Conservation (phyloP, 2,113 vertebrate genomes). For the Thymallus thymallus region DNA sequence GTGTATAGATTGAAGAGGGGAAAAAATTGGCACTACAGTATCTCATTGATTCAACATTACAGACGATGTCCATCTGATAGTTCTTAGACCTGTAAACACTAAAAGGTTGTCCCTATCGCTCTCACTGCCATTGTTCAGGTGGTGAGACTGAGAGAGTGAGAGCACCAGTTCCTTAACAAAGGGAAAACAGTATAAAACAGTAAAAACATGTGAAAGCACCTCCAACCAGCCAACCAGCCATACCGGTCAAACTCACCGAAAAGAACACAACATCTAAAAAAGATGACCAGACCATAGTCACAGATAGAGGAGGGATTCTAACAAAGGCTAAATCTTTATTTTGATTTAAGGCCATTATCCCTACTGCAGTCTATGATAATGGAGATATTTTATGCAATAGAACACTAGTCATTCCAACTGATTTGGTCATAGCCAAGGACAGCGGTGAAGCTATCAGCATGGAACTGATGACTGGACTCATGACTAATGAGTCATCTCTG, state of each 20-base stretch:
- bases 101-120: not conserved
- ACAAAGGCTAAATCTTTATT: conserved; percentile 78
- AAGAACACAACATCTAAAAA: conserved; percentile 78
- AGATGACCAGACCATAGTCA: conserved; percentile 77
- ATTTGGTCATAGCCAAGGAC: conserved; percentile 11
- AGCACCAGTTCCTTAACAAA: conserved; percentile 67
- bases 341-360: conserved; percentile 28
- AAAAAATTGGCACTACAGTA: no score
- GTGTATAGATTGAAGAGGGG: no score
- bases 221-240: conserved; percentile 70
- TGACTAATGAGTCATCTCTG: no score
- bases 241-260: conserved; percentile 75
- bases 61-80: no score
- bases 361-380: not conserved
- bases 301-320: conserved; percentile 60
- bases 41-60: no score
- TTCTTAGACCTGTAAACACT: no score
- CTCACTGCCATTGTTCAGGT: conserved; percentile 13
- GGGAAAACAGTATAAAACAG: conserved; percentile 57
- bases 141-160: conserved; percentile 46
- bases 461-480: no score
- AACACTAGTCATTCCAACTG: conserved; percentile 39
- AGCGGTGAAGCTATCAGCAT: no score
- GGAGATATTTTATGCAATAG: conserved; percentile 59
- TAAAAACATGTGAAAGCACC: conserved; percentile 71